These are phyloP conservation scores for Theocolax elegans DNA, from an alignment of 1,140 invertebrate genomes.

Conservation along the genomic window DNA sequence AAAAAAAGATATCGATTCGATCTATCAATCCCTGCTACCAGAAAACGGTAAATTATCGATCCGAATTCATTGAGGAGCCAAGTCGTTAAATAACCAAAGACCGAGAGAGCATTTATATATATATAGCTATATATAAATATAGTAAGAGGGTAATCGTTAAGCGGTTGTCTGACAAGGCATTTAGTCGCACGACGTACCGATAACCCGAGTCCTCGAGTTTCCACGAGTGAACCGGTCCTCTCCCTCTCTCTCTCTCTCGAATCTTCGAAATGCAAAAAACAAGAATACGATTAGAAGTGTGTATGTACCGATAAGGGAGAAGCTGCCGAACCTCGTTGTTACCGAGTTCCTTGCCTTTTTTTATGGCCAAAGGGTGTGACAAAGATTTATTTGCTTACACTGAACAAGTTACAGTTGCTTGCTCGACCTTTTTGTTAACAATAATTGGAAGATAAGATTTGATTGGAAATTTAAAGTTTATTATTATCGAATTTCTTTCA, in stretches of 20 bases:
- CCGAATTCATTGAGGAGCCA: not conserved
- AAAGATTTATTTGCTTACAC: too few species aligned
- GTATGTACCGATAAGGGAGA: slow-evolving; percentile 9
- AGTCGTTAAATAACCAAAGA: not conserved
- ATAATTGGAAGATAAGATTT: too few species aligned
- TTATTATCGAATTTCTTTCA: too few species aligned
- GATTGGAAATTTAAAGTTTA: too few species aligned
- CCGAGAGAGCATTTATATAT: too few species aligned
- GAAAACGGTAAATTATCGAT: not conserved
- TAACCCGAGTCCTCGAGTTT: slow-evolving; percentile 56
- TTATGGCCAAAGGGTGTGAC: too few species aligned
- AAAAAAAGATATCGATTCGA: not conserved
- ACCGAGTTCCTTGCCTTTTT: not conserved
- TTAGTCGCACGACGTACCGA: slow-evolving; percentile 60
- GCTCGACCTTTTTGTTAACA: too few species aligned
- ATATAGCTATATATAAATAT: too few species aligned
- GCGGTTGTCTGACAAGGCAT: slow-evolving; percentile 68
- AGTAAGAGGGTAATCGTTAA: too few species aligned
- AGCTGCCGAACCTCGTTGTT: slow-evolving; percentile 5
- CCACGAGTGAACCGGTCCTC: slow-evolving; percentile 51
- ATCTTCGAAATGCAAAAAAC: not conserved
- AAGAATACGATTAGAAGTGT: not conserved
- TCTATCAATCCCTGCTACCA: not conserved
- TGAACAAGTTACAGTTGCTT: too few species aligned
- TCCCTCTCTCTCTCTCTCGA: too few species aligned